phyloP scores from a whole-genome alignment of 2,888 invertebrate species.

The Mythimna impura region DNA sequence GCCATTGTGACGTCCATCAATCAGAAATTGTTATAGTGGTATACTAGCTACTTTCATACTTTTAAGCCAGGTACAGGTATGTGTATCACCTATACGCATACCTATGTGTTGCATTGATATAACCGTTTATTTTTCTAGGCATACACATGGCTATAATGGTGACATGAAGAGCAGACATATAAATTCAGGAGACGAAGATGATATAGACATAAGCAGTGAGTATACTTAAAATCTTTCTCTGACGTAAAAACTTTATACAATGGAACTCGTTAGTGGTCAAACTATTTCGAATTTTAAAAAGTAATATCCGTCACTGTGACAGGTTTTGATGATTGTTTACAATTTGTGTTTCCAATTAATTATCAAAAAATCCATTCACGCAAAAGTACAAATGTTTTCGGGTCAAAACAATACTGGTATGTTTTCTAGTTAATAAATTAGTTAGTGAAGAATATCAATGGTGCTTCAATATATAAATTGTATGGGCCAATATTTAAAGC shows the following conservation, averaged over 20 bases:
- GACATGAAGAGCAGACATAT: slow-evolving; percentile 86
- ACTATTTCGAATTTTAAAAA: slow-evolving; percentile 30
- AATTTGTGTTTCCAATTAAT: slow-evolving; percentile 30
- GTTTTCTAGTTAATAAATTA: slow-evolving; percentile 45
- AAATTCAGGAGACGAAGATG: slow-evolving; percentile 89
- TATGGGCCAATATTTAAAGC: slow-evolving; percentile 35
- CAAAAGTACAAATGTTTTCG: slow-evolving; percentile 43
- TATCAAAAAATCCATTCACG: slow-evolving; percentile 12
- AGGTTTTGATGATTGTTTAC: slow-evolving; percentile 52
- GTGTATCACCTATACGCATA: not conserved
- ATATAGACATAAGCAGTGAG: slow-evolving; percentile 89
- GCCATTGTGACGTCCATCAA: too few species aligned
- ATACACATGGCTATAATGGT: slow-evolving; percentile 88
- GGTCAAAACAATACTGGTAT: slow-evolving; percentile 47
- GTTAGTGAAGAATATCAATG: slow-evolving; percentile 17
- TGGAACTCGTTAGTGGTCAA: not conserved
- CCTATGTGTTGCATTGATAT: not conserved
- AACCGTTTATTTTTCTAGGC: slow-evolving; percentile 73
- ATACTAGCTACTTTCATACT: too few species aligned
- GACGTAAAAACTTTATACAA: slow-evolving; percentile 11
- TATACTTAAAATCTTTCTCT: slow-evolving; percentile 44
- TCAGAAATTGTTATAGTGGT: too few species aligned
- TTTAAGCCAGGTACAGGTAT: too few species aligned
- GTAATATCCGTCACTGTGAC: slow-evolving; percentile 38
- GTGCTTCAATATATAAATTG: not conserved